A percentile compares a stretch with the other conserved stretches of the same genome.
phyloP scores from a whole-genome alignment of 2,113 vertebrate species.

The Podarcis cretensis region DNA sequence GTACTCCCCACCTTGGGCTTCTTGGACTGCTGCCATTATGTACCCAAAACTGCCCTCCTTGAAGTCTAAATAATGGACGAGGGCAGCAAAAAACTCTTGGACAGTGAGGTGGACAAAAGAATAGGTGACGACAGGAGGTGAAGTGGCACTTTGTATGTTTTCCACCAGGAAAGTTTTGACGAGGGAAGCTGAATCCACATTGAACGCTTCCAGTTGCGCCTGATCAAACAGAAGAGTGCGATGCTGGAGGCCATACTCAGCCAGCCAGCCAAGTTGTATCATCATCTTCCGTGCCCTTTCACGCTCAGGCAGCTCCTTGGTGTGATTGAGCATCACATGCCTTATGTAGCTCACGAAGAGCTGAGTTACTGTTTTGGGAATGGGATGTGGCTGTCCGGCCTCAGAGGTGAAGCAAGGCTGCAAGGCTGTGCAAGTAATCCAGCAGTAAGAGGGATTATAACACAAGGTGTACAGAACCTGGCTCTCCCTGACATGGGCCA shows the following conservation, averaged over 20 bases:
- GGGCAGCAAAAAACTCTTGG: slow-evolving; percentile 75
- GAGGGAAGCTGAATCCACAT: slow-evolving; percentile 44
- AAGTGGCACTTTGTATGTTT: slow-evolving; percentile 47
- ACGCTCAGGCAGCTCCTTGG: slow-evolving; percentile 40
- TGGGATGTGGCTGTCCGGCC: not conserved
- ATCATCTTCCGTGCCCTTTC: slow-evolving; percentile 55
- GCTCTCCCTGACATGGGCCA: slow-evolving; percentile 68
- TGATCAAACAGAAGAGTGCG: slow-evolving; percentile 40
- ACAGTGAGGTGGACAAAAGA: slow-evolving; percentile 56
- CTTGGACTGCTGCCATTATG: slow-evolving; percentile 43
- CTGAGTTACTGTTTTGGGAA: slow-evolving; percentile 75
- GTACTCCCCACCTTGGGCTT: not conserved
- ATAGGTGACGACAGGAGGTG: slow-evolving; percentile 56
- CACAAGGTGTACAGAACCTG: slow-evolving; percentile 72
- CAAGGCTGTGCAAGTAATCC: slow-evolving; percentile 54
- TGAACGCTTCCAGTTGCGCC: slow-evolving; percentile 45
- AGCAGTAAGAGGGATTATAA: slow-evolving; percentile 76
- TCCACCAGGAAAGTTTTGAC: not conserved
- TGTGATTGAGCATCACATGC: slow-evolving; percentile 56
- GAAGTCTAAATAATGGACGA: slow-evolving; percentile 64
- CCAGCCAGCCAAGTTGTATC: slow-evolving; percentile 20
- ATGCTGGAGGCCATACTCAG: slow-evolving; percentile 1
- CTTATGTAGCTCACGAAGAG: slow-evolving; percentile 65
- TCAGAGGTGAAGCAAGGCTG: slow-evolving; percentile 28
- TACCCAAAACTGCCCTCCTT: slow-evolving; percentile 31